Conservation (phyloP, 2,888 invertebrate species). For the Acheta domesticus region DNA sequence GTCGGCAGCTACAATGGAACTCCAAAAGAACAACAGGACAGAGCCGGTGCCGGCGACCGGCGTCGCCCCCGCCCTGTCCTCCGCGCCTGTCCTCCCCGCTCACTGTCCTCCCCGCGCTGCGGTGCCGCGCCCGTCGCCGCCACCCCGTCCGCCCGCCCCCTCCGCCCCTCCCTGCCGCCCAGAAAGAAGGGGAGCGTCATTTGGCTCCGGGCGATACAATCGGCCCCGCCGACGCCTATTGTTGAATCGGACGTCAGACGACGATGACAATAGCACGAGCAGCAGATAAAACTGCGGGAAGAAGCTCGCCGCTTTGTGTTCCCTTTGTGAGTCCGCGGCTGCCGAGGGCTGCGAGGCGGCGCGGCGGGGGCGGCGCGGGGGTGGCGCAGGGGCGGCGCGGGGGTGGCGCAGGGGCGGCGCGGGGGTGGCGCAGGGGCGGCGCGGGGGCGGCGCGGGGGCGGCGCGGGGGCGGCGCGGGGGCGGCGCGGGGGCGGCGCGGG, state of each 20-base stretch:
- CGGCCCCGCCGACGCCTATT: conserved; percentile 6
- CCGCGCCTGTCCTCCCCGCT: neutral
- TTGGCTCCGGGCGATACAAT: neutral
- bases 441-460: too few relatives aligned
- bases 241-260: conserved; percentile 18
- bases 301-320: neutral
- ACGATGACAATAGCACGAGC: conserved; percentile 18
- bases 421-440: too few relatives aligned
- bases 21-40: conserved; percentile 1
- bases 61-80: neutral
- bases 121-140: neutral
- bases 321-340: conserved; percentile 3
- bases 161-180: too few relatives aligned
- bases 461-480: too few relatives aligned
- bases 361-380: too few relatives aligned
- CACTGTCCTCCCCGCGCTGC: neutral
- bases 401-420: too few relatives aligned
- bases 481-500: too few relatives aligned
- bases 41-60: neutral
- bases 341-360: neutral
- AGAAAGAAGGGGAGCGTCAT: conserved; percentile 6
- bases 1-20: conserved; percentile 18
- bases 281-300: conserved; percentile 10
- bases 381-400: too few relatives aligned
- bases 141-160: neutral